Base-by-base conservation (phyloP, 2,888 invertebrate species). In the Habroteleia sp. region DNA sequence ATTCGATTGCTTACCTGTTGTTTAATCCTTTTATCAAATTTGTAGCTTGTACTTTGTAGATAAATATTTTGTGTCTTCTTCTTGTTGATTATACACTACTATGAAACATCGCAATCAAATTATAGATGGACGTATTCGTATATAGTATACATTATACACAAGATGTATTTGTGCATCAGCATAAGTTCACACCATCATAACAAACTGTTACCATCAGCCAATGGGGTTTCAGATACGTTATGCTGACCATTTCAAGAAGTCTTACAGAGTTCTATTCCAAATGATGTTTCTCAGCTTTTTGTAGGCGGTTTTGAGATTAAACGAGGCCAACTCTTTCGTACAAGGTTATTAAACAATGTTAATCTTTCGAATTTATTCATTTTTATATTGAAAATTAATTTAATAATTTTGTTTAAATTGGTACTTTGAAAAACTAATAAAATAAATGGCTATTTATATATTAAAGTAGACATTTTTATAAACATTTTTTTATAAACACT, bases 191-290 rank as follows among this genome's bases (percentile, higher is more conserved):
- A 65, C 56, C 56, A 72, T 63, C 11, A 23, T 29, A 17, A 17
- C 23, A 35, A 42, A 27, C 20, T 8, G 8, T 41, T 20, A 20
- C 48, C 52, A 39, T 66, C 41, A 17, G 33, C 76, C 76, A 76
- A 76, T 76, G 58, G 60, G 65, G 48, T 60, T 65, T 31, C 63
- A 69, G 68, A 63, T 42, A 69, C 37, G 42, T 46, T 27, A 52
- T 23, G 48, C 62, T 76, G 68, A 62, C 76, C 76, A 73, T 76
- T 76, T 76, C 29, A 48, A 76, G 76, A 42, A 11, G 1, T 20
- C 46, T 52, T 52, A 35, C 50, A 25, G 33, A 7, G 6, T 27
- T 27, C 35, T 41, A 23, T 20, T 65, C 54, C n/a, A n/a, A n/a
- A n/a, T 66, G 46, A 68, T 39, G 54, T 74, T 66, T 74, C 74